Evolutionary conservation across 2,797 vertebrate species (phyloP).

Genomic region (Tapera naevia): DNA sequence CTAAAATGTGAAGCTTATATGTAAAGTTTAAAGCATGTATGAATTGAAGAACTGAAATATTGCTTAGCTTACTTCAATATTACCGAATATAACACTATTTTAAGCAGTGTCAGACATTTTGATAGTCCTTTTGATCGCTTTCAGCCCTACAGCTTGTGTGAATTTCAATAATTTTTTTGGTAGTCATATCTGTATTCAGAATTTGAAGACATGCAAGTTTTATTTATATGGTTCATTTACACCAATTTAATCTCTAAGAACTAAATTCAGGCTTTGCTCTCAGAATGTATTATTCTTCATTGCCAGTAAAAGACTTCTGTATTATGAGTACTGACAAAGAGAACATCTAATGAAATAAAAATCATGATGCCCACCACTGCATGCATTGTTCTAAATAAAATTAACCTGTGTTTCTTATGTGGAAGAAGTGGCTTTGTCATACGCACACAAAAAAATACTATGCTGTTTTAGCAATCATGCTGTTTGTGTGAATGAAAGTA

Average conservation of each 20-base stretch:
- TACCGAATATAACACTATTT: not conserved
- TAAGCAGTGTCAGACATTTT: not conserved
- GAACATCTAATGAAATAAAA: not conserved
- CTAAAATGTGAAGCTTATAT: not conserved
- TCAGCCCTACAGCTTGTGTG: not conserved
- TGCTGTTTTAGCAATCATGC: slow-evolving; percentile 68
- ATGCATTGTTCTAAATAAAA: slow-evolving; percentile 10
- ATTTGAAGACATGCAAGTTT: not conserved
- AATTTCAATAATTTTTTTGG: not conserved
- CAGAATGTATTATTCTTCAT: not conserved
- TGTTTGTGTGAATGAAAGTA: slow-evolving; percentile 71
- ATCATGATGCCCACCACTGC: not conserved
- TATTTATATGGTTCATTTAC: not conserved
- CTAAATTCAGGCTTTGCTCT: not conserved
- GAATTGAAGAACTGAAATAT: not conserved
- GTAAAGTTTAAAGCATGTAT: not conserved
- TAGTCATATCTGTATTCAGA: not conserved
- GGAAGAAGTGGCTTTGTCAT: slow-evolving; percentile 42
- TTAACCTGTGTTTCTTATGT: not conserved
- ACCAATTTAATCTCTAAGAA: not conserved
- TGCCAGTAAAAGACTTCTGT: not conserved
- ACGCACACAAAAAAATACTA: not conserved
- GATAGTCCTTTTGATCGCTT: not conserved
- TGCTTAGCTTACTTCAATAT: not conserved
- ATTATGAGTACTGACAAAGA: not conserved